These are phyloP conservation scores for Dinomys branickii DNA, from an alignment of 2,113 vertebrate genomes.

Conservation along the genomic window DNA sequence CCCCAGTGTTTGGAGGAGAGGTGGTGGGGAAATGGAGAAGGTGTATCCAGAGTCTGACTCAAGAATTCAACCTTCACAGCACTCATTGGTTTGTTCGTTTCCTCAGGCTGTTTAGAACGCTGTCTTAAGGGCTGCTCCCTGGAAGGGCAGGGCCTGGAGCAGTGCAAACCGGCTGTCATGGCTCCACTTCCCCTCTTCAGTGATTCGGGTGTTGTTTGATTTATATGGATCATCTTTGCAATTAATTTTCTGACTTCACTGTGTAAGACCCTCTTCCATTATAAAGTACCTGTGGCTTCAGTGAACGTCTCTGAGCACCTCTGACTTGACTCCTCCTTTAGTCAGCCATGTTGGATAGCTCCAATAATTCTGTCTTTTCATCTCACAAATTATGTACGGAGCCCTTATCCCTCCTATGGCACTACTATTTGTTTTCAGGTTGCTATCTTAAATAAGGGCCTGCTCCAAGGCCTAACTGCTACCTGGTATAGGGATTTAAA, in stretches of 20 bases:
- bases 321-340: background rate
- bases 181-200: too few relatives aligned
- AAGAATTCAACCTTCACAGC: background rate
- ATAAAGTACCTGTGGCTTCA: background rate
- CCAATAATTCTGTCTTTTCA: background rate
- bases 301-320: background rate
- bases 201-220: background rate
- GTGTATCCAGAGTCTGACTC: background rate
- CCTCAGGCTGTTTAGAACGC: background rate
- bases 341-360: background rate
- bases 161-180: background rate
- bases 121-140: background rate
- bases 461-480: background rate
- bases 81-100: background rate
- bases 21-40: background rate
- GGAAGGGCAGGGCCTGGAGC: background rate
- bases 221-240: background rate
- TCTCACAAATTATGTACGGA: background rate
- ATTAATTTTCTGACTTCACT: background rate
- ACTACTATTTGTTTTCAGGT: conserved; percentile 13
- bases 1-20: background rate
- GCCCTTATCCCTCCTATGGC: background rate
- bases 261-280: background rate
- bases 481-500: background rate
- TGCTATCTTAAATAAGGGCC: background rate